Base-by-base conservation (phyloP, 2,113 vertebrate genomes). In the Cyprinodon brontotheroides region DNA sequence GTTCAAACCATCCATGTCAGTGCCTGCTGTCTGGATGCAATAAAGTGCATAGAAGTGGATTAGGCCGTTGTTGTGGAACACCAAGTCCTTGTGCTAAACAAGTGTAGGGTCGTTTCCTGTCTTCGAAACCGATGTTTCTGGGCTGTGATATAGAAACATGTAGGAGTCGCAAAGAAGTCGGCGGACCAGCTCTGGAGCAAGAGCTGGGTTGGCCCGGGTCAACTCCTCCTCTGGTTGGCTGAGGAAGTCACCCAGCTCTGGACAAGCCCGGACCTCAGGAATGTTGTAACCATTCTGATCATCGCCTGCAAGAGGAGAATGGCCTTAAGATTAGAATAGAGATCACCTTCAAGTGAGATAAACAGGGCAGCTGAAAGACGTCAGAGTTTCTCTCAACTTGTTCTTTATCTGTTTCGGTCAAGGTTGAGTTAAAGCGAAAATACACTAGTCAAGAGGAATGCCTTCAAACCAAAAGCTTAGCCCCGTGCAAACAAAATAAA, bases 151-250 rank as follows among this genome's bases (percentile, higher is more conserved):
- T 65, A 95, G 86, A 89, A 91, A 95, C 92, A 94, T 94, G 86
- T 94, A 95, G 63, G 93, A 94, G 84, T 95, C 94, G 48, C 92
- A 92, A 61, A 95, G 92, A 71, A 95, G 89, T 79, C 95, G 87
- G 50, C 86, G 89, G 62, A 93, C 90, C 3, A 93, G 85, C 65
- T 92, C 89, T 3, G 92, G 90, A 45, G 88, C 61, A 61, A 92
- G 86, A 6, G 79, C 81, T 15, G 86, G 86, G 77, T 93, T 84
- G 0, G 84, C 76, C 15, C 39, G 22, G 48, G 82, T 57, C 61
- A 91, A 80, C 38, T 89, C 86, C 77, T 94, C 93, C 77, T 94
- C 93, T 0, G 93, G 60, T 78, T 82, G 90, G n/a, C 87, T 86
- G 68, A 95, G 84, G 69, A 95, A 95, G 79, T 94, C 92, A 11